A percentile compares a stretch with the other conserved stretches of the same genome.
These are phyloP conservation scores for Trichosurus vulpecula DNA, from an alignment of 2,797 vertebrate genomes.

Conservation along the genomic window DNA sequence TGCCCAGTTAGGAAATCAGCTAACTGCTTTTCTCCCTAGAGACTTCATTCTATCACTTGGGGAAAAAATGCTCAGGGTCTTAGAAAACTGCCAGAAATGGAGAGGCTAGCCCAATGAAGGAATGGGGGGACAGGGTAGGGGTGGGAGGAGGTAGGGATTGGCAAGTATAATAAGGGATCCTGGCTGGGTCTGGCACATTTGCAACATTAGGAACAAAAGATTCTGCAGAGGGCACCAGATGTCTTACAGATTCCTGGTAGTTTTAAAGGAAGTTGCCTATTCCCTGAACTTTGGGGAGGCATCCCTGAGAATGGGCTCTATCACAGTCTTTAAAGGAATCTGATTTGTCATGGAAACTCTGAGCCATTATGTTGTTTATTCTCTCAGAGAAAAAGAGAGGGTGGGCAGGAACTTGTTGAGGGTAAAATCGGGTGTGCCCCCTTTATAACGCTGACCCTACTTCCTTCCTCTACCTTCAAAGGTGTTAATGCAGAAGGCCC, in stretches of 20 bases:
- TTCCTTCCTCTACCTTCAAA: background rate
- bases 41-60: background rate
- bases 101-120: background rate
- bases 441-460: background rate
- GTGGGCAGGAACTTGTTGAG: background rate
- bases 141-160: background rate
- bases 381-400: background rate
- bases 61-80: too few species aligned
- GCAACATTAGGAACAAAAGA: background rate
- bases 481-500: background rate
- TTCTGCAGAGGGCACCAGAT: background rate
- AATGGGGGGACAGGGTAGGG: background rate
- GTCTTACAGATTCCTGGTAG: fast-evolving
- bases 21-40: background rate
- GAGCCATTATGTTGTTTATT: background rate
- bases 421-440: background rate
- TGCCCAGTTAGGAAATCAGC: background rate
- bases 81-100: background rate
- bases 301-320: background rate
- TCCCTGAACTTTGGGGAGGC: background rate
- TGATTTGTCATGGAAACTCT: background rate
- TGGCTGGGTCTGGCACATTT: background rate
- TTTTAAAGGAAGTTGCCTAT: background rate
- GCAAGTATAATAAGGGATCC: background rate
- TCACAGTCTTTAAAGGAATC: background rate